phyloP scores from a whole-genome alignment of 2,888 invertebrate genomes.

The Julus scandinavius region DNA sequence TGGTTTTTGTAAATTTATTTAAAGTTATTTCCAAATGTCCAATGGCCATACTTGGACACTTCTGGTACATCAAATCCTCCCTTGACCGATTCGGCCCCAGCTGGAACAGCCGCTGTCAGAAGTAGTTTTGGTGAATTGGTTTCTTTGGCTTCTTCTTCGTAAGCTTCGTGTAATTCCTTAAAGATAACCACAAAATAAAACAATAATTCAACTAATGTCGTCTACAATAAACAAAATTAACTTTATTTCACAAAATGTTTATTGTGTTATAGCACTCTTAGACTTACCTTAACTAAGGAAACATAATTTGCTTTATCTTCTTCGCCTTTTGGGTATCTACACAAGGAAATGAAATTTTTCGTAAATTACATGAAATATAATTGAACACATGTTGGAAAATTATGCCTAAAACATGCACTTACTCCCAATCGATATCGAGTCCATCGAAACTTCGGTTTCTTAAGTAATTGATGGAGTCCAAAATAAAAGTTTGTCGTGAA shows the following conservation, averaged over 20 bases:
- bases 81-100: conserved; percentile 91
- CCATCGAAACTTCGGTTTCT: conserved; percentile 88
- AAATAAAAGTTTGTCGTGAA: conserved; percentile 91
- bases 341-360: not conserved
- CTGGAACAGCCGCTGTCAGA: conserved; percentile 90
- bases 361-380: not conserved
- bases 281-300: conserved; percentile 73
- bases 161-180: conserved; percentile 89
- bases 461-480: conserved; percentile 90
- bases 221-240: too few relatives aligned
- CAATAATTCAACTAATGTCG: not conserved
- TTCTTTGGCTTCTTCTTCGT: conserved; percentile 93
- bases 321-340: conserved; percentile 83
- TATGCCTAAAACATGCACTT: not conserved
- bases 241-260: too few relatives aligned
- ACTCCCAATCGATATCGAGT: conserved; percentile 88
- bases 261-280: too few relatives aligned
- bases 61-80: conserved; percentile 93
- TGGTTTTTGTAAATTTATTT: not conserved
- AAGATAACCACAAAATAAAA: not conserved
- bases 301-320: conserved; percentile 95
- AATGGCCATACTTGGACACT: conserved; percentile 75
- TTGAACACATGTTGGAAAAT: not conserved
- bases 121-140: conserved; percentile 84
- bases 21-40: too few relatives aligned